Base-by-base conservation (phyloP, 1,140 invertebrate species). In the Drosophila ananassae region DNA sequence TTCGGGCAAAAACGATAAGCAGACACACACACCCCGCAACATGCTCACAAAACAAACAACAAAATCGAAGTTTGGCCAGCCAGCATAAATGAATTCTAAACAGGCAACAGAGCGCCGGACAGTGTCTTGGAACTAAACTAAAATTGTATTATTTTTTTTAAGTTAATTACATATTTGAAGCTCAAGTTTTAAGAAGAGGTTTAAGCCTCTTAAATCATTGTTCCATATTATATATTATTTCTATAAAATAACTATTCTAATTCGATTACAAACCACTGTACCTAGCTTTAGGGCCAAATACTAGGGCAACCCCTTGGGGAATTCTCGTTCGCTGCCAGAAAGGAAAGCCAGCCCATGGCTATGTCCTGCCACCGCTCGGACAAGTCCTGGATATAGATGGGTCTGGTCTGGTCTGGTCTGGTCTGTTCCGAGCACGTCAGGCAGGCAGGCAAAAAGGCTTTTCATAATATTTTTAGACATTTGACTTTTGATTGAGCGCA, bases 401-500 rank as follows among this genome's bases (percentile, higher is more conserved):
- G 34, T 37, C 34, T 37, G 32, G 1, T 32, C 8, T 2, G 63
- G 59, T 63, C 59, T 41, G 66, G 9, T 69, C 39, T 22, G 25
- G 25, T 55, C 50, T 30, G 48, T 53, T 39, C 55, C 32, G 50
- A 50, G 39, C 62, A 34, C 51, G 39, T 39, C 52, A 41, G 39
- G 44, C 52, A 41, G 79, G 46, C 67, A 71, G 67, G 52, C 67
- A 82, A 79, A 87, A 89, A 60, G 83, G 75, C 83, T 87, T 89
- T 89, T 83, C 83, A 87, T 87, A 87, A 87, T 87, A 87, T 87
- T 87, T 87, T 87, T 87, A 83, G 83, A 87, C 83, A 87, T 87
- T 87, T 87, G 83, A 87, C 83, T 87, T 87, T 87, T 87, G 83
- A 87, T 87, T 87, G 83, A 87, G 83, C 83, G 83, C 83, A 87